These are phyloP conservation scores for Casuarius casuarius DNA, from an alignment of 2,113 vertebrate genomes.

Conservation along the genomic window DNA sequence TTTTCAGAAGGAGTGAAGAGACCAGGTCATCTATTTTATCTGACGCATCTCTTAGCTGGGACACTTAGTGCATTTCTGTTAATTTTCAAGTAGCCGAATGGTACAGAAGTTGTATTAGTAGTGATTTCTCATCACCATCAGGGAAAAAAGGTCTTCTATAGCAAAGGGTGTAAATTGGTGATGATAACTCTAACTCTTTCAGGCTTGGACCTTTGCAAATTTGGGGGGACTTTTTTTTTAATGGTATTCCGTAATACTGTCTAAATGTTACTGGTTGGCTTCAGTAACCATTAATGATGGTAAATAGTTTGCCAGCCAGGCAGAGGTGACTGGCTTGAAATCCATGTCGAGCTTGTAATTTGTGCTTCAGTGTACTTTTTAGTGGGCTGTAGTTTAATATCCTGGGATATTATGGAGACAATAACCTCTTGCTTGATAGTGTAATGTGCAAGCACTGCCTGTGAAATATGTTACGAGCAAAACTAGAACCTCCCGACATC, in stretches of 20 bases:
- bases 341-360: background rate
- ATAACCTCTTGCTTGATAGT: background rate
- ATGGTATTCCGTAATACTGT: background rate
- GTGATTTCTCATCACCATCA: background rate
- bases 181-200: background rate
- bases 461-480: background rate
- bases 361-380: background rate
- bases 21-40: background rate
- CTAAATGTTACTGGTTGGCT: background rate
- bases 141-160: background rate
- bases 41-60: background rate
- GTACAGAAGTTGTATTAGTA: background rate
- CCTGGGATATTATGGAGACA: background rate
- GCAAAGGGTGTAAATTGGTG: background rate
- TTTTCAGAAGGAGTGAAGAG: background rate
- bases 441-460: rapidly evolving
- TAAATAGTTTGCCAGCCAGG: background rate
- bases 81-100: background rate
- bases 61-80: background rate
- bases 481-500: background rate
- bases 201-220: background rate
- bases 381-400: background rate
- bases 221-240: background rate
- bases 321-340: background rate
- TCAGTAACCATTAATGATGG: background rate